phyloP scores from a whole-genome alignment of 2,113 vertebrate genomes.

The Sinocyclocheilus maitianheensis region DNA sequence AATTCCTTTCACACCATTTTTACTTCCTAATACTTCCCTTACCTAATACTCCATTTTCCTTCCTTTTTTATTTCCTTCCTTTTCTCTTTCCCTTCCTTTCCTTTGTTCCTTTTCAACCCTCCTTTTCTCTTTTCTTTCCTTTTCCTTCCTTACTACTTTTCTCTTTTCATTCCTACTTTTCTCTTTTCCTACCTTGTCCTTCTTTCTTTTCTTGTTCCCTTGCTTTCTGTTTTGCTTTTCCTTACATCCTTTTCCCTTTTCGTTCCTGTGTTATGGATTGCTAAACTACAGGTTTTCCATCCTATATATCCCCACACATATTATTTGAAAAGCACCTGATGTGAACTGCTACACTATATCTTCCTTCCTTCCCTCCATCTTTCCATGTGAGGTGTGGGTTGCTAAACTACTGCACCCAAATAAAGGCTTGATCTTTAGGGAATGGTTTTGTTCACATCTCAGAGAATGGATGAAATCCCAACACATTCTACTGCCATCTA shows the following conservation, averaged over 20 bases:
- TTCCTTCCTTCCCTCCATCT: background rate
- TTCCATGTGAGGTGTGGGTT: no score
- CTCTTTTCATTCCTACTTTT: no score
- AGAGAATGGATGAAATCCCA: background rate
- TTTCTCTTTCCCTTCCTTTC: background rate
- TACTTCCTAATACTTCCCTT: background rate
- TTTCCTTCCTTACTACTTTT: background rate
- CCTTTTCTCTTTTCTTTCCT: background rate
- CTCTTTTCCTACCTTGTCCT: no score
- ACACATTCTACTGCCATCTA: background rate
- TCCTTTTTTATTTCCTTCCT: background rate
- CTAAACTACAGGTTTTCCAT: background rate
- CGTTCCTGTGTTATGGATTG: background rate
- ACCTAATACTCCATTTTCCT: background rate
- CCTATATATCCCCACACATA: no score
- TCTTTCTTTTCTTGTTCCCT: background rate
- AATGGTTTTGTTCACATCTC: slow-evolving; percentile 2
- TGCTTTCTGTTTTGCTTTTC: background rate
- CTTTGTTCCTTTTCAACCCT: no score
- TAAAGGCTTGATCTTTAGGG: background rate
- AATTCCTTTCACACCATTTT: background rate
- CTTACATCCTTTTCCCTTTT: background rate
- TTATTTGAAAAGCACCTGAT: background rate
- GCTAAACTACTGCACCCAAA: background rate
- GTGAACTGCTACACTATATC: background rate